Base-by-base conservation (phyloP, 2,888 invertebrate genomes). In the Phrixothrix hirtus region DNA sequence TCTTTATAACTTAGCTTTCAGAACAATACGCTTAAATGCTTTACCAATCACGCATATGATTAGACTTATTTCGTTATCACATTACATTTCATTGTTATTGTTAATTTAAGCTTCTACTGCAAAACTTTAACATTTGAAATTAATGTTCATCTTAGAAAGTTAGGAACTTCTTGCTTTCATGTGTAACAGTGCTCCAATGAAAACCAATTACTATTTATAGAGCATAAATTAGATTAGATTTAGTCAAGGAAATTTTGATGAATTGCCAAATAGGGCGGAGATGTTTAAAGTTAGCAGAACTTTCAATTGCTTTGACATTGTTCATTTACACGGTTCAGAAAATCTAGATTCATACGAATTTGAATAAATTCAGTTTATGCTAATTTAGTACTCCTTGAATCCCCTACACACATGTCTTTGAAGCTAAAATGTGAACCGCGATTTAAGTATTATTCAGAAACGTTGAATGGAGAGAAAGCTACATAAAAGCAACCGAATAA, bases 311-410 rank as follows among this genome's bases (percentile, higher is more conserved):
- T 53, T 60, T 59, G 58, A 60, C 63, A 67, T 68, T 69, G 68
- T 68, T 67, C 67, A 63, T 65, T 55, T 57, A 53, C 59, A 60
- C 61, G 62, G 60, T 59, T 57, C 61, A 60, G 51, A 56, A 58
- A 63, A 65, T 66, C 61, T 55, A 59, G 60, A 65, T 67, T 67
- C 64, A 61, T 62, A 63, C 54, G 62, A 66, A 67, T 66, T 63
- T 61, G 66, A 68, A 68, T 67, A 67, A 68, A 68, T 66, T 66
- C 66, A 62, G 63, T 61, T 62, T 64, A 66, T 68, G 67, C 66
- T 68, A 67, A 68, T 68, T 65, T 58, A 49, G 46, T 31, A 13
- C 42, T 41, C 36, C 41, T 50, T 55, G 46, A 54, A 49, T 45
- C 44, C 53, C 43, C 16, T 45, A 25, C 50, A 49, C 43, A 49